Conservation (phyloP, 2,113 vertebrate species). For the Lagopus leucura region DNA sequence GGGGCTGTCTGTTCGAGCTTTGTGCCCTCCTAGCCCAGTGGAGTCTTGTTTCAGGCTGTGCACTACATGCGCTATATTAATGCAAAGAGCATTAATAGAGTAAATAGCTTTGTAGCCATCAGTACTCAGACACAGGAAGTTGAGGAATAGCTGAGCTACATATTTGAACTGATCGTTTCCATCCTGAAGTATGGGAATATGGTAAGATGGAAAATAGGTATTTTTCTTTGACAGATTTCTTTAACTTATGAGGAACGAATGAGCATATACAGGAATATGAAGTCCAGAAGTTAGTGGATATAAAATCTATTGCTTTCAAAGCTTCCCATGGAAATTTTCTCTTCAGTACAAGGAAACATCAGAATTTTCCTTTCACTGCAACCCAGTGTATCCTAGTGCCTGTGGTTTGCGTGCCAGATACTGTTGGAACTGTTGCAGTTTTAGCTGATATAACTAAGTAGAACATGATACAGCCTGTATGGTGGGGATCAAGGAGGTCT, state of each 20-base stretch:
- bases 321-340: slow-evolving; percentile 27
- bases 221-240: neutral
- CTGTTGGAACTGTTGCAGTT: neutral
- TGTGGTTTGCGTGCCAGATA: neutral
- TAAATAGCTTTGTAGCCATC: neutral
- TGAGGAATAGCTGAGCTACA: neutral
- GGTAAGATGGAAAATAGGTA: neutral
- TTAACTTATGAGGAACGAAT: neutral
- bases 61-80: neutral
- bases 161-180: neutral
- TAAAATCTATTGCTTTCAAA: slow-evolving; percentile 19
- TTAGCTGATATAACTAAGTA: neutral
- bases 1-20: neutral
- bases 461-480: neutral
- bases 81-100: neutral
- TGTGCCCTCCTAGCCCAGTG: neutral
- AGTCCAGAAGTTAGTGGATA: neutral
- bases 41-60: neutral
- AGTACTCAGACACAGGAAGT: neutral
- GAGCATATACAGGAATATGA: neutral
- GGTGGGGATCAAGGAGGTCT: neutral
- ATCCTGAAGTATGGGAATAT: neutral
- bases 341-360: neutral
- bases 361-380: slow-evolving; percentile 5
- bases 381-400: neutral